These are phyloP conservation scores for Elachura formosa DNA, from an alignment of 2,113 vertebrate species.

Conservation along the genomic window DNA sequence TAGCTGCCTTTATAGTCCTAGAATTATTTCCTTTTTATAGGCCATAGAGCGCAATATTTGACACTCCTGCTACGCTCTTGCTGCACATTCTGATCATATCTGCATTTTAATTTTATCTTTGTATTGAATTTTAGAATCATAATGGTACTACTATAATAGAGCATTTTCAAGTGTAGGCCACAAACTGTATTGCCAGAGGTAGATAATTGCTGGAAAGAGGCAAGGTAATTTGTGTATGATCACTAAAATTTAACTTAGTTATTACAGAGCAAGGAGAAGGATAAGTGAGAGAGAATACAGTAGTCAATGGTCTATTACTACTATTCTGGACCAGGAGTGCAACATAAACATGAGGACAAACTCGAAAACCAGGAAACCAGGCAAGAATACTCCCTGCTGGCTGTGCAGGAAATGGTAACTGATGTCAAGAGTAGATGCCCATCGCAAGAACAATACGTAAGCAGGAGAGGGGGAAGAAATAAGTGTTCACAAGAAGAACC, in stretches of 20 bases:
- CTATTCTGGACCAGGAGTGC: slow-evolving; percentile 54
- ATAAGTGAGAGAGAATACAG: not conserved
- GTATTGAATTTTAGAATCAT: slow-evolving; percentile 33
- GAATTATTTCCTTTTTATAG: slow-evolving; percentile 47
- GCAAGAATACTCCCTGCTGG: slow-evolving; percentile 63
- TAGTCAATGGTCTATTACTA: slow-evolving; percentile 39
- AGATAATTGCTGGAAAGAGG: slow-evolving; percentile 21
- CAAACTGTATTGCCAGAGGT: not conserved
- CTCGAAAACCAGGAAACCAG: slow-evolving; percentile 58
- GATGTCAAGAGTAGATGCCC: slow-evolving; percentile 60
- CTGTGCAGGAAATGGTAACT: slow-evolving; percentile 58
- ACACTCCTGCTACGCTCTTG: not conserved
- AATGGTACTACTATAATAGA: not conserved
- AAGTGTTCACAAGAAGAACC: slow-evolving; percentile 63
- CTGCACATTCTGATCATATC: slow-evolving; percentile 17
- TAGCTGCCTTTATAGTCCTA: slow-evolving; percentile 35
- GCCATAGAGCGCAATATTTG: slow-evolving; percentile 31
- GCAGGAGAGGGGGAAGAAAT: slow-evolving; percentile 66
- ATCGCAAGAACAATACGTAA: slow-evolving; percentile 65
- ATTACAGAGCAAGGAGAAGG: slow-evolving; percentile 15
- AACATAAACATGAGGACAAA: slow-evolving; percentile 60
- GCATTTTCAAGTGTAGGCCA: slow-evolving; percentile 18
- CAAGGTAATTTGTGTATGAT: not conserved
- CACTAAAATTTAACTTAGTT: slow-evolving; percentile 37
- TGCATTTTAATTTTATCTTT: slow-evolving; percentile 45